A percentile compares a stretch with the other conserved stretches of the same genome.
Evolutionary conservation across 35 echinoderm and acorn worm species (phyloP).

Genomic region (Apostichopus californicus): DNA sequence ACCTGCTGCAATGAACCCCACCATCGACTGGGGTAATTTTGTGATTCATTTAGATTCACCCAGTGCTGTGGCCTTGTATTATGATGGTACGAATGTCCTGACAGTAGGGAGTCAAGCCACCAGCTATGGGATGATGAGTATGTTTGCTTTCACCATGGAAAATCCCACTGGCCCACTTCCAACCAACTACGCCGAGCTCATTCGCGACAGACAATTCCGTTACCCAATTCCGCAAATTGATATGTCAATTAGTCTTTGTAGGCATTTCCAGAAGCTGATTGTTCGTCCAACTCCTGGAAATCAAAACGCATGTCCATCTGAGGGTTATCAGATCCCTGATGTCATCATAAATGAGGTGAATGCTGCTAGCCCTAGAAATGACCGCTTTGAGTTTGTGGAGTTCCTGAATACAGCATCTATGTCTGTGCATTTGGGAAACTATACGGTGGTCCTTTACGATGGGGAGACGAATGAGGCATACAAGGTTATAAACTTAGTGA

Average conservation of each 20-base stretch:
- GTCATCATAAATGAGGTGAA: slow-evolving; percentile 85
- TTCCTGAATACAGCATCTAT: slow-evolving; percentile 67
- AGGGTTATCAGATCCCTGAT: neutral
- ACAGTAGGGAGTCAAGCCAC: neutral
- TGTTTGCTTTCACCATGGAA: neutral
- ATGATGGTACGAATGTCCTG: neutral
- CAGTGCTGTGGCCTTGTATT: slow-evolving; percentile 1
- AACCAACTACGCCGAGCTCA: neutral
- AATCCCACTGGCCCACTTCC: neutral
- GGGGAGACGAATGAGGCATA: slow-evolving; percentile 69
- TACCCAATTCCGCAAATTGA: slow-evolving; percentile 17
- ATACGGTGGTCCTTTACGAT: slow-evolving; percentile 75
- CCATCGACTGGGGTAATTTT: slow-evolving; percentile 26
- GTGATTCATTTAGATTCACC: slow-evolving; percentile 34
- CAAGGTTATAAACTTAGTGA: slow-evolving; percentile 49
- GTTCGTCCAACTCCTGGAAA: neutral
- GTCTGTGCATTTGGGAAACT: slow-evolving; percentile 74
- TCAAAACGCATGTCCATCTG: neutral
- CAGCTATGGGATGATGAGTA: neutral
- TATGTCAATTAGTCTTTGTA: neutral
- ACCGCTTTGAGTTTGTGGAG: slow-evolving; percentile 83
- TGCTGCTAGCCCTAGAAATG: slow-evolving; percentile 61
- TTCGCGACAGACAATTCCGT: neutral
- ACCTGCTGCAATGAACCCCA: slow-evolving; percentile 11
- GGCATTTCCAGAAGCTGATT: neutral